phyloP scores from a whole-genome alignment of 2,888 invertebrate genomes.

The Lacanobia wlatinum region DNA sequence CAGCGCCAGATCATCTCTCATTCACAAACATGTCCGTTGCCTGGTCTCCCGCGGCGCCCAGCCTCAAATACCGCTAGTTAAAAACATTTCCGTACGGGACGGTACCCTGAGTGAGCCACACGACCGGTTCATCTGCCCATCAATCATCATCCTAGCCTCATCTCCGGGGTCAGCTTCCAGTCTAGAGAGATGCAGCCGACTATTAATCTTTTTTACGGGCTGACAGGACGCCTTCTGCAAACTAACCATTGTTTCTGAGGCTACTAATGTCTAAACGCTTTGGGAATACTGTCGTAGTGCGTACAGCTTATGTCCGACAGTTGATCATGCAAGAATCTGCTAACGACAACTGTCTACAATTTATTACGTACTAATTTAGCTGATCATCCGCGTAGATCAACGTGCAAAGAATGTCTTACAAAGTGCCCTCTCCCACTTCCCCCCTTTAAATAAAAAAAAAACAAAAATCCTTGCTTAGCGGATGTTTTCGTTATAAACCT shows the following conservation, averaged over 20 bases:
- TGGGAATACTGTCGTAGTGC: not conserved
- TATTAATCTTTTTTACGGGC: constrained; percentile 24
- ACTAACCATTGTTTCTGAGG: constrained; percentile 11
- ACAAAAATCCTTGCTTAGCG: too few species aligned
- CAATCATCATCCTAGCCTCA: constrained; percentile 40
- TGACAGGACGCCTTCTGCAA: constrained; percentile 5
- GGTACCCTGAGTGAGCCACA: constrained; percentile 18
- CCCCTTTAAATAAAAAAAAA: too few species aligned
- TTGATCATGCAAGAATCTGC: too few species aligned
- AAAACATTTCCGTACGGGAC: constrained; percentile 12
- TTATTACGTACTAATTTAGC: too few species aligned
- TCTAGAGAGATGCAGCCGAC: constrained; percentile 15
- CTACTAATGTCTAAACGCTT: not conserved
- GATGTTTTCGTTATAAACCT: too few species aligned
- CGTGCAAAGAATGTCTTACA: too few species aligned
- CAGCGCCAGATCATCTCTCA: constrained; percentile 34
- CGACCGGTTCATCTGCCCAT: constrained; percentile 24
- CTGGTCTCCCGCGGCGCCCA: constrained; percentile 30
- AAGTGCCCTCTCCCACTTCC: too few species aligned
- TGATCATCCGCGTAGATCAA: too few species aligned
- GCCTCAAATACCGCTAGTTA: constrained; percentile 37
- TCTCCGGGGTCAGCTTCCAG: constrained; percentile 33
- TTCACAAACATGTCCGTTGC: constrained; percentile 39
- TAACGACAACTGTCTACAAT: too few species aligned
- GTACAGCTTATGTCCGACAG: not conserved